These are phyloP conservation scores for Piprites chloris DNA, from an alignment of 2,113 vertebrate genomes.

Conservation along the genomic window DNA sequence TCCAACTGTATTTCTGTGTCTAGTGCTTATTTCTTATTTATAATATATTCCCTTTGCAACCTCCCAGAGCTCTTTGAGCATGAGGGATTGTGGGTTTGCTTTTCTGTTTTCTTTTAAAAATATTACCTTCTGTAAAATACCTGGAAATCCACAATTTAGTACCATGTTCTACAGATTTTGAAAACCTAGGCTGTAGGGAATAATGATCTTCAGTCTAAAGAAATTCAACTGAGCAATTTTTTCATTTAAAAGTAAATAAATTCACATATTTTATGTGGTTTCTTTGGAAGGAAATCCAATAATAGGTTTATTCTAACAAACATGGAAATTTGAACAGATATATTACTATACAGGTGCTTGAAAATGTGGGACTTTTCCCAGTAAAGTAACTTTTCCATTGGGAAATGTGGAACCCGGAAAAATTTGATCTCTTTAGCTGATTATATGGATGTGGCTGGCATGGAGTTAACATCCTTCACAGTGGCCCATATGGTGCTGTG, in stretches of 20 bases:
- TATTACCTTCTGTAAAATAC: neutral
- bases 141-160: neutral
- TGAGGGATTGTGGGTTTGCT: neutral
- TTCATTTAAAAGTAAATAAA: neutral
- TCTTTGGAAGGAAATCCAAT: neutral
- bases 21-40: slow-evolving; percentile 24
- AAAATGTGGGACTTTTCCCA: neutral
- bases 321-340: neutral
- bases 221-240: neutral
- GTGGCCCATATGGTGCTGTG: fast-evolving
- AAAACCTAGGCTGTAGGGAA: neutral
- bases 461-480: neutral
- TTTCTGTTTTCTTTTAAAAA: neutral
- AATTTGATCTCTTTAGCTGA: neutral
- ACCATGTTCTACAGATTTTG: neutral
- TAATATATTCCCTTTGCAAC: neutral
- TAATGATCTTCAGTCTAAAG: neutral
- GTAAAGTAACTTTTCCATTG: neutral
- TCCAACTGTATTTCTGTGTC: neutral
- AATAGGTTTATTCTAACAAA: neutral
- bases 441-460: neutral
- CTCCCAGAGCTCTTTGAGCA: neutral
- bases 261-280: neutral
- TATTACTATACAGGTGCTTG: neutral
- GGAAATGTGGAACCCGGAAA: neutral